Conservation (phyloP, 1,140 invertebrate species). For the Dermatophagoides farinae region DNA sequence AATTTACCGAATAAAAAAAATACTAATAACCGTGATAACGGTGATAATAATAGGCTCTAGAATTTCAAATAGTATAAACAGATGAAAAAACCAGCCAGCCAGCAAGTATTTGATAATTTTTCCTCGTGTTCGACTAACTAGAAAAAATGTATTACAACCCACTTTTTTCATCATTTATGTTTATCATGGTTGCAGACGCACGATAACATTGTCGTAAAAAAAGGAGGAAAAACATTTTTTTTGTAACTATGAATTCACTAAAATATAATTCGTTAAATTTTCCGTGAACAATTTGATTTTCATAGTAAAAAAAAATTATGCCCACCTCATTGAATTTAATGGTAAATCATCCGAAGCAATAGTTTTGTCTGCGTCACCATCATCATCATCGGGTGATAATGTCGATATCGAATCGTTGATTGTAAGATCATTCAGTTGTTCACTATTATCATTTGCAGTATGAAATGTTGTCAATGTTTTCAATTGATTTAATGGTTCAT, state of each 20-base stretch:
- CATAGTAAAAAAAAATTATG: too few relatives aligned
- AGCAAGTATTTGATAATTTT: too few relatives aligned
- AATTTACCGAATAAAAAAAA: background rate
- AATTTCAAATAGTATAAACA: background rate
- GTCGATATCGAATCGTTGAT: slow-evolving; percentile 8
- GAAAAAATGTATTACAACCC: too few relatives aligned
- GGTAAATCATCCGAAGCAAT: background rate
- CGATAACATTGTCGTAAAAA: too few relatives aligned
- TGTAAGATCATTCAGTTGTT: background rate
- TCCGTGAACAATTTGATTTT: too few relatives aligned
- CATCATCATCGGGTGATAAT: background rate
- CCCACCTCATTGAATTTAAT: too few relatives aligned
- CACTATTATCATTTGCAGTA: background rate
- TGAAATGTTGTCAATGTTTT: slow-evolving; percentile 2
- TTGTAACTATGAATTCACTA: too few relatives aligned
- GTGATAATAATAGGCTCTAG: background rate
- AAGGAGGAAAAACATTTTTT: too few relatives aligned
- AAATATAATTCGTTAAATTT: too few relatives aligned
- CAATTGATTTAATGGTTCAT: background rate
- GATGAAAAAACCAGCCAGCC: background rate
- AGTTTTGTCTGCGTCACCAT: background rate
- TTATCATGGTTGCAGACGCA: too few relatives aligned
- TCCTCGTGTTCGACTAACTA: too few relatives aligned
- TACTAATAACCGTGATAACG: background rate
- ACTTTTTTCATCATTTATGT: too few relatives aligned